phyloP scores from a whole-genome alignment of 2,797 vertebrate genomes.

The Scleropages formosus region DNA sequence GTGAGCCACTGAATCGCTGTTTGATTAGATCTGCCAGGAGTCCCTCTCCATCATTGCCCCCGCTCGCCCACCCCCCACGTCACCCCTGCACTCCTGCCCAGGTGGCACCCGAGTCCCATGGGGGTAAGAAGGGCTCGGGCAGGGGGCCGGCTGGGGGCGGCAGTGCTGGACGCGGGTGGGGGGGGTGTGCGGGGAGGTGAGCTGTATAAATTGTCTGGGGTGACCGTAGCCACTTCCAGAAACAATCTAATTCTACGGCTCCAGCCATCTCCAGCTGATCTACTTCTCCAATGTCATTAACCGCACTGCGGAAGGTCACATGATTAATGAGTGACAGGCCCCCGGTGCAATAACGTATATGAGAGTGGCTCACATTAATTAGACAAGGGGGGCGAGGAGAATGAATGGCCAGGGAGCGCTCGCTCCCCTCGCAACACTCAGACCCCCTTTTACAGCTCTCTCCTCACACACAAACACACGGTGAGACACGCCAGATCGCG shows the following conservation, averaged over 20 bases:
- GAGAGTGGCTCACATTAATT: slow-evolving; percentile 92
- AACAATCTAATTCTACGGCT: slow-evolving; percentile 99
- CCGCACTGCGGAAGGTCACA: slow-evolving; percentile 94
- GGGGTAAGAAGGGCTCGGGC: slow-evolving; percentile 34
- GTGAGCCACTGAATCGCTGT: slow-evolving; percentile 39
- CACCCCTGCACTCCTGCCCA: background rate
- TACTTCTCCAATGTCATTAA: slow-evolving; percentile 99
- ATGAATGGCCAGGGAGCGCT: slow-evolving; percentile 77
- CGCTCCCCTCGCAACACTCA: slow-evolving; percentile 58
- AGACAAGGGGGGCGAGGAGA: slow-evolving; percentile 83
- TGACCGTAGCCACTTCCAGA: slow-evolving; percentile 98
- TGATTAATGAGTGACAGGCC: slow-evolving; percentile 99
- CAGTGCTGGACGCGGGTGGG: background rate
- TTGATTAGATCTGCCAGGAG: slow-evolving; percentile 30
- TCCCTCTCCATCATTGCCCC: slow-evolving; percentile 24
- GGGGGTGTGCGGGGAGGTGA: slow-evolving; percentile 55
- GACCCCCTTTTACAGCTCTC: slow-evolving; percentile 54
- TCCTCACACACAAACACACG: slow-evolving; percentile 39
- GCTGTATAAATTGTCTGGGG: slow-evolving; percentile 92
- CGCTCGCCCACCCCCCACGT: background rate
- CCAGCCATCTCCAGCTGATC: slow-evolving; percentile 98
- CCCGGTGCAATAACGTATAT: slow-evolving; percentile 88
- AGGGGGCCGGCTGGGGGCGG: slow-evolving; percentile 13
- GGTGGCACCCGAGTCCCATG: slow-evolving; percentile 20
- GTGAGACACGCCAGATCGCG: slow-evolving; percentile 4